A percentile compares a stretch with the other conserved stretches of the same genome.
Evolutionary conservation across 2,113 vertebrate genomes (phyloP).

Genomic region (Himantopus leucocephalus): DNA sequence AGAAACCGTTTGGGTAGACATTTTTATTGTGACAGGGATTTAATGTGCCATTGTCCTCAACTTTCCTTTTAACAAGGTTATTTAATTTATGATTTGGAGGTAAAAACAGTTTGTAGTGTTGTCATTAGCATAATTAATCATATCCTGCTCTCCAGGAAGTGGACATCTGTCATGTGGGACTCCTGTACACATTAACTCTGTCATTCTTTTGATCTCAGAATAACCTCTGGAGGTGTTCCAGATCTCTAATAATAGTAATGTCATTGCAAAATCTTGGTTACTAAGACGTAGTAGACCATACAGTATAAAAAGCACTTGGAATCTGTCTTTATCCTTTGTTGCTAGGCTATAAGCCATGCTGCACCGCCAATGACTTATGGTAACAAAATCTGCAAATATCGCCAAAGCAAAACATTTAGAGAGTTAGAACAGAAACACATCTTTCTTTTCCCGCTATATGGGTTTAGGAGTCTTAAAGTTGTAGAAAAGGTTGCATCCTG

Average conservation of each 20-base stretch:
- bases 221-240: constrained; percentile 1
- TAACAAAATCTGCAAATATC: neutral
- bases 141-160: neutral
- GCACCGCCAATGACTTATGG: neutral
- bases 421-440: neutral
- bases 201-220: neutral
- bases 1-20: neutral
- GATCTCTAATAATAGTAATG: neutral
- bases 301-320: neutral
- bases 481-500: neutral
- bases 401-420: neutral
- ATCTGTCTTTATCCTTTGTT: neutral
- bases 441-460: neutral
- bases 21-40: neutral
- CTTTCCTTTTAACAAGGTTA: neutral
- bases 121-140: constrained; percentile 5
- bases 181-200: neutral
- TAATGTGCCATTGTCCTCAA: neutral
- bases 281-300: neutral
- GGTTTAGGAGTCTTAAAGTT: neutral
- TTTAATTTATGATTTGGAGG: neutral
- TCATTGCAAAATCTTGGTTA: neutral
- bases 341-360: neutral
- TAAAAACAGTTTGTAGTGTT: neutral
- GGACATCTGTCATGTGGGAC: neutral